A percentile compares a stretch with the other conserved stretches of the same genome.
phyloP scores from a whole-genome alignment of 2,797 vertebrate species.

The Gallinago stenura region DNA sequence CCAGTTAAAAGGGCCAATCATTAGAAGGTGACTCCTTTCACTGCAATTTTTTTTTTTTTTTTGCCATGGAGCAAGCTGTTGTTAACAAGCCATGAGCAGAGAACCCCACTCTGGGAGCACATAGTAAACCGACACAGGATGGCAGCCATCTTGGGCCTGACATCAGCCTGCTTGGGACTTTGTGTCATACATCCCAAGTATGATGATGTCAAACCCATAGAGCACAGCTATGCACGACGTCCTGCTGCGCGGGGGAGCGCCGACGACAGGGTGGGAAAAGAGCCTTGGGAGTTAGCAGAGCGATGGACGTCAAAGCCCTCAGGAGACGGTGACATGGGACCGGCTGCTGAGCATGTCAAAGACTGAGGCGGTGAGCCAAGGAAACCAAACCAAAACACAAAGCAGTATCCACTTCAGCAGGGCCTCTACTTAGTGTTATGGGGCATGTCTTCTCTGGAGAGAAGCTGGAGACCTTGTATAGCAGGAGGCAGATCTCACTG shows the following conservation, averaged over 20 bases:
- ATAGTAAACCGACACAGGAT: conserved; percentile 71
- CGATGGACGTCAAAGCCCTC: background rate
- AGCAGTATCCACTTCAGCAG: background rate
- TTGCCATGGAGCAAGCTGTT: background rate
- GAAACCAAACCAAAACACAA: background rate
- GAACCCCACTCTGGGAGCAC: background rate
- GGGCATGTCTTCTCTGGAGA: background rate
- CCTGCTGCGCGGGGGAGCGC: conserved; percentile 34
- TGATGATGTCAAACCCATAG: conserved; percentile 82
- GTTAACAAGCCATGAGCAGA: conserved; percentile 44
- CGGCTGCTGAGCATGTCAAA: background rate
- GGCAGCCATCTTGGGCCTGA: conserved; percentile 80
- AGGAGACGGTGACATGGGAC: background rate
- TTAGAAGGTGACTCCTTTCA: background rate
- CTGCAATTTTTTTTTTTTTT: background rate
- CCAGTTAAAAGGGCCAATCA: background rate
- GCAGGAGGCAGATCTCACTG: background rate
- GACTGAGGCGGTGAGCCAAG: background rate
- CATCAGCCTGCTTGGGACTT: conserved; percentile 80
- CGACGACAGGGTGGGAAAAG: conserved; percentile 34
- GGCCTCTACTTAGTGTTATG: background rate
- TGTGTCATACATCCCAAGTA: conserved; percentile 80
- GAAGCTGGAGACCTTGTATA: background rate
- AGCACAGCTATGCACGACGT: conserved; percentile 75
- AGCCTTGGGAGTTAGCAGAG: conserved; percentile 6